phyloP scores from a whole-genome alignment of 1,140 invertebrate species.

The Philopotamus ludificatus region DNA sequence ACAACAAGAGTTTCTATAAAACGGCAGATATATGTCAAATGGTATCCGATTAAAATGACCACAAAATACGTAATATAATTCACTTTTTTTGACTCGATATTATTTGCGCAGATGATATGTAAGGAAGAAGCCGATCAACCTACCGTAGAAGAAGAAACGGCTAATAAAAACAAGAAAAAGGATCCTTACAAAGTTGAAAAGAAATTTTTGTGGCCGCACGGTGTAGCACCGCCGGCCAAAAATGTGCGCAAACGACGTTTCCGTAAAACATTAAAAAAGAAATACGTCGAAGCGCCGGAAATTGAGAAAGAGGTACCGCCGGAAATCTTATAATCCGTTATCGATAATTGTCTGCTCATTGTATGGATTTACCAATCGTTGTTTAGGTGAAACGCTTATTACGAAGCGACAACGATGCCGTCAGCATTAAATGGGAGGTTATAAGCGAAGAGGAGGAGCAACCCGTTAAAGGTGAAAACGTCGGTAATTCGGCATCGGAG shows the following conservation, averaged over 20 bases:
- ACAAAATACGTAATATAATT: background rate
- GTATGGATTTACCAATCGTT: no score
- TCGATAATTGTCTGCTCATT: no score
- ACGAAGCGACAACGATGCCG: slow-evolving; percentile 88
- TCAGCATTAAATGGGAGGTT: slow-evolving; percentile 88
- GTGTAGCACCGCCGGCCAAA: slow-evolving; percentile 90
- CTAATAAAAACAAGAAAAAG: slow-evolving; percentile 83
- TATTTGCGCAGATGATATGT: slow-evolving; percentile 68
- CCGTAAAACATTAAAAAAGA: slow-evolving; percentile 93
- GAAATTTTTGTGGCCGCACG: slow-evolving; percentile 91
- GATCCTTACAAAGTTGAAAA: slow-evolving; percentile 92
- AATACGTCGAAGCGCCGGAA: slow-evolving; percentile 95
- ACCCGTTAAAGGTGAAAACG: slow-evolving; percentile 43
- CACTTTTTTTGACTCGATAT: background rate
- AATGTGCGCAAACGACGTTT: slow-evolving; percentile 92
- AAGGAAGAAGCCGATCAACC: slow-evolving; percentile 82
- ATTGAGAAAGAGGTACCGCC: slow-evolving; percentile 84
- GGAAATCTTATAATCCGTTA: no score
- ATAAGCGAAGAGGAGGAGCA: slow-evolving; percentile 87
- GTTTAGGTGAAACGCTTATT: slow-evolving; percentile 76
- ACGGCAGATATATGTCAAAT: slow-evolving; percentile 94
- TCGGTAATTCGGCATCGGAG: slow-evolving; percentile 42
- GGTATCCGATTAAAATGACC: slow-evolving; percentile 36
- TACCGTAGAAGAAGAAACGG: slow-evolving; percentile 77
- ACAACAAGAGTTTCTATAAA: slow-evolving; percentile 96